Base-by-base conservation (phyloP, 2,797 vertebrate species). In the Pangasius sanitwongsei region DNA sequence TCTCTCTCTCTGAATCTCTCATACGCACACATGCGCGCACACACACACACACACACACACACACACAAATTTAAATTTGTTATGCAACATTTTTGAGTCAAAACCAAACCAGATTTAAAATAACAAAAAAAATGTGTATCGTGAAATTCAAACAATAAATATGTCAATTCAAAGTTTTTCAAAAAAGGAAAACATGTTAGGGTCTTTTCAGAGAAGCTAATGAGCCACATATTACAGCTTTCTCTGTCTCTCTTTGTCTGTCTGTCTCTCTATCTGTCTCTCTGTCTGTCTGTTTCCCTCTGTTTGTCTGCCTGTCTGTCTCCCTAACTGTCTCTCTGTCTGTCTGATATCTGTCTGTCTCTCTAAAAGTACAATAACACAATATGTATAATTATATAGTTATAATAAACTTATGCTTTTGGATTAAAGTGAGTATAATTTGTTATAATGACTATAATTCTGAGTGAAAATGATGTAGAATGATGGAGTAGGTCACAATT, bases 1-100 rank as follows among this genome's bases (percentile, higher is more conserved):
- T 53, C 50, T 15, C n/a, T 13, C 65, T 4, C 28, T 12, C 65
- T 53, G 12, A 2, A 2, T 53, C n/a, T 15, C 65, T 12, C 65
- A 28, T 28, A 28, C 63, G 31, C 63, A 67, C 63, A 67, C 59
- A 63, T 23, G 25, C 59, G 25, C 34, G 11, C 34, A 20, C 34
- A 72, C 69, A 72, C 69, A 72, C 69, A 72, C 69, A 41, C 69
- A 41, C 34, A 74, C 72, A 78, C 75, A 57, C 9, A 31, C 78
- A 57, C 53, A 44, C 78, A 72, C 41, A 87, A 2, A 44, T 31
- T 37, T 15, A 20, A 6, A 28, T 75, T 25, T 13, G 15, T 69
- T 23, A 74, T 72, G 25, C 63, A 65, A 8, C 2, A 8, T 72
- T 72, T 72, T 25, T 75, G 1, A 75, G 4, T 5, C 41, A 4